Evolutionary conservation across 2,888 invertebrate species (phyloP).

Genomic region (Synergus itoensis): DNA sequence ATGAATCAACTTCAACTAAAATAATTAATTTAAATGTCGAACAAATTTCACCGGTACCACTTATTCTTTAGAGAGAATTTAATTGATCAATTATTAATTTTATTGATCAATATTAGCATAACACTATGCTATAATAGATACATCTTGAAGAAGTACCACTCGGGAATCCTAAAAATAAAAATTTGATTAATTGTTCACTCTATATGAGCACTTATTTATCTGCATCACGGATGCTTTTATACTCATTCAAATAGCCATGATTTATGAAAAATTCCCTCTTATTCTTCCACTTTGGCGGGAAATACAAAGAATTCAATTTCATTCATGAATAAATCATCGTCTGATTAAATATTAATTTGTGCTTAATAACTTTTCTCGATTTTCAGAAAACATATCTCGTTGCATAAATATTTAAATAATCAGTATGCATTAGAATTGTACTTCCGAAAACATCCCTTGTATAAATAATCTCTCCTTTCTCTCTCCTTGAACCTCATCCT

Average conservation of each 20-base stretch:
- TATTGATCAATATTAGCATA: too few relatives aligned
- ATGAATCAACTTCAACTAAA: too few relatives aligned
- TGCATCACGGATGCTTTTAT: not conserved
- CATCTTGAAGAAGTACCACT: too few relatives aligned
- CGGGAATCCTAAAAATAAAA: too few relatives aligned
- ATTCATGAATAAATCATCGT: not conserved
- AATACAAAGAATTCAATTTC: not conserved
- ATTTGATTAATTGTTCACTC: too few relatives aligned
- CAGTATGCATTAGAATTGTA: not conserved
- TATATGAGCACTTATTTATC: too few relatives aligned
- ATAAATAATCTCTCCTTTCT: not conserved
- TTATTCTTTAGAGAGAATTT: too few relatives aligned
- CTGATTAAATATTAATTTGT: slow-evolving; percentile 8
- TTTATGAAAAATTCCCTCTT: slow-evolving; percentile 7
- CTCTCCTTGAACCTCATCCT: not conserved
- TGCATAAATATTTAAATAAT: not conserved
- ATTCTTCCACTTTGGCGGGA: not conserved
- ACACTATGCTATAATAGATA: too few relatives aligned
- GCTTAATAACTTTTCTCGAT: not conserved
- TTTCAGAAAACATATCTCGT: not conserved
- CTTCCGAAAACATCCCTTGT: not conserved
- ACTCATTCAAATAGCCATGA: not conserved
- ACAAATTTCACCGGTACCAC: too few relatives aligned
- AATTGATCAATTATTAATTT: too few relatives aligned
- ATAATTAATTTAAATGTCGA: too few relatives aligned